phyloP scores from a whole-genome alignment of 1,140 invertebrate species.

The Zaprionus vittiger region DNA sequence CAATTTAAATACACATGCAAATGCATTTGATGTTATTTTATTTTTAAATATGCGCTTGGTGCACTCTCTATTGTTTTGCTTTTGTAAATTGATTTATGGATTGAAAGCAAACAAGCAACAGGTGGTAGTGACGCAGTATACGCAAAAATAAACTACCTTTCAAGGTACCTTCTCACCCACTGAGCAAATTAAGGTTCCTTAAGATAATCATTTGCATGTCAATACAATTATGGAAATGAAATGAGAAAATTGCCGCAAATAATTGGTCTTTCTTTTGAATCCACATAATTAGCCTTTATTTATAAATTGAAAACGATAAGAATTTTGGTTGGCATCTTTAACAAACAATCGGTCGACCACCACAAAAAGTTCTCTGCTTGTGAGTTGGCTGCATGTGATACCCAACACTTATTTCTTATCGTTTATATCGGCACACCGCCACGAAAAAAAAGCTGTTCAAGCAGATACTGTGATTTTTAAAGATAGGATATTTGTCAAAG shows the following conservation, averaged over 20 bases:
- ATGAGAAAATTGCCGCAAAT: conserved; percentile 3
- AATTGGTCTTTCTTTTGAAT: conserved; percentile 23
- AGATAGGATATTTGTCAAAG: too few species aligned
- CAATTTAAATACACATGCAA: conserved; percentile 49
- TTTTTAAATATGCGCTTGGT: conserved; percentile 64
- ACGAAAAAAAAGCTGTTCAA: not conserved
- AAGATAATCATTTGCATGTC: conserved; percentile 58
- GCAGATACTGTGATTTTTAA: conserved; percentile 31
- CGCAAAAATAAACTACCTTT: conserved; percentile 25
- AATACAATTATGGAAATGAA: conserved; percentile 56
- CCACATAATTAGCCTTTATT: conserved; percentile 7
- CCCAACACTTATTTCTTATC: conserved; percentile 33
- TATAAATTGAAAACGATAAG: conserved; percentile 5
- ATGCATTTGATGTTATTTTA: conserved; percentile 49
- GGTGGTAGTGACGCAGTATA: conserved; percentile 44
- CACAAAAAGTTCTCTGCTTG: conserved; percentile 7
- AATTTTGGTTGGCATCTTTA: not conserved
- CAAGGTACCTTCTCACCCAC: conserved; percentile 12
- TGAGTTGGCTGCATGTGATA: not conserved
- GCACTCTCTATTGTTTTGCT: conserved; percentile 47
- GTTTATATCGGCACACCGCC: conserved; percentile 26
- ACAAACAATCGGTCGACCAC: conserved; percentile 10
- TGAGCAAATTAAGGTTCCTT: conserved; percentile 42
- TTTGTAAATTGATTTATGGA: conserved; percentile 71
- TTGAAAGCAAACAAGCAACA: conserved; percentile 63